Evolutionary conservation across 2,113 vertebrate genomes (phyloP), one percentile per base, ranked within the genome.

Genomic region (Columbina picui): DNA sequence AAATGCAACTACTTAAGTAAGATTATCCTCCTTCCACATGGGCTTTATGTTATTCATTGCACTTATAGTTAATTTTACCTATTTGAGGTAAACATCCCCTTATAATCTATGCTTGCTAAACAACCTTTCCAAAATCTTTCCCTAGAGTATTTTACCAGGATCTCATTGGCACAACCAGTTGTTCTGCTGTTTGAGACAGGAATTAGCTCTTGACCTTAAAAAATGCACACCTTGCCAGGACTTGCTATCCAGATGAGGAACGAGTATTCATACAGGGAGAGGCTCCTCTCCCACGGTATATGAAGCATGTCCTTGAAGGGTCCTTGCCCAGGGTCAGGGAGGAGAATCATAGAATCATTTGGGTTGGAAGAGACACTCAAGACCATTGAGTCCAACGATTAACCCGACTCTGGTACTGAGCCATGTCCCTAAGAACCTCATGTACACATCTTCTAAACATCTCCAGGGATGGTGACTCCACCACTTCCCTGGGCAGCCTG

Each of bases 311-410:
- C 30, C 39, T 43, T 2, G 7, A 18, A 80, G 30, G 3, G 41
- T 9, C 49, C 63, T 32, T 84, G 17, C 7, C 0, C 0, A 2
- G 16, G 4, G 18, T 7, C 0, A 3, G 27, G 22, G 18, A 22
- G 10, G 10, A n/a, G 4, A 90, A 45, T 45, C 43, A 45, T 45
- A 45, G 43, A 45, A 45, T 45, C 43, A 45, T 45, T 45, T 45
- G 17, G 43, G 43, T 45, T 45, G 43, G 43, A 17, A 45, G 43
- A 45, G 18, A 45, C 43, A 45, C 43, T 45, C 17, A 45, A 45
- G 43, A 19, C 43, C 17, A 45, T 45, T 45, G 43, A 45, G 13
- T 45, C 43, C 18, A 19, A 45, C 43, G 7, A 45, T 45, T 45
- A 19, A 45, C 43, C 43, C 19, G 9, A 45, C 43, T 45, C 43